Percentiles rank a stretch among this genome's conserved stretches.
Conservation (phyloP, 2,888 invertebrate species). For the Podotricha telesiphe region DNA sequence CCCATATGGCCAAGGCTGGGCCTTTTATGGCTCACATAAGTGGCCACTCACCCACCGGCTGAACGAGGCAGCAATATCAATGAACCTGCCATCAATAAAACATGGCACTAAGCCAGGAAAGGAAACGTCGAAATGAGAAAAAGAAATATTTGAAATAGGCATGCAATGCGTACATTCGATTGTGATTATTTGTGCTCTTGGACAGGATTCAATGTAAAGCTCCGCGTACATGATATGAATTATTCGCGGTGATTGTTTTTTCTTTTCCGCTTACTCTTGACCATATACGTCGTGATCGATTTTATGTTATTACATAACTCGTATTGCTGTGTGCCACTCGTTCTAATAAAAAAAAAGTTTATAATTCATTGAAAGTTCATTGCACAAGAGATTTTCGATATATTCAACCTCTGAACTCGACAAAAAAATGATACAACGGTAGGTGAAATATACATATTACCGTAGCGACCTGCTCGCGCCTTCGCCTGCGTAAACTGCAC, state of each 20-base stretch:
- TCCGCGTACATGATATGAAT: slow-evolving; percentile 69
- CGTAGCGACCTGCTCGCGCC: no score
- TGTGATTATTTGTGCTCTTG: slow-evolving; percentile 75
- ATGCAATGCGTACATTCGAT: slow-evolving; percentile 65
- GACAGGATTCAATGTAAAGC: slow-evolving; percentile 79
- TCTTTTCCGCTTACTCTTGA: slow-evolving; percentile 47
- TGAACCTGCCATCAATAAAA: slow-evolving; percentile 83
- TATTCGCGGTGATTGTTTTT: slow-evolving; percentile 61
- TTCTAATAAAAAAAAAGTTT: slow-evolving; percentile 43
- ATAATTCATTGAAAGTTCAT: slow-evolving; percentile 39
- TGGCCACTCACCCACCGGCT: slow-evolving; percentile 81
- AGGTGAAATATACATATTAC: slow-evolving; percentile 45
- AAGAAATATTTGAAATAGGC: slow-evolving; percentile 80
- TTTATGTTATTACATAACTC: slow-evolving; percentile 65
- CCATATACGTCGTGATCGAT: slow-evolving; percentile 67
- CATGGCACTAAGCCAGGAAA: slow-evolving; percentile 81
- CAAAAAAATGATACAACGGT: slow-evolving; percentile 44
- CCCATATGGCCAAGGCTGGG: slow-evolving; percentile 82
- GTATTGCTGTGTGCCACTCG: slow-evolving; percentile 59
- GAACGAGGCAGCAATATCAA: slow-evolving; percentile 83
- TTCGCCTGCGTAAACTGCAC: no score
- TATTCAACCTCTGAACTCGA: slow-evolving; percentile 61
- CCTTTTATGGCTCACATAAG: slow-evolving; percentile 82
- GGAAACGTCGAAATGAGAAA: slow-evolving; percentile 80
- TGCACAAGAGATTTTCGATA: slow-evolving; percentile 51